Evolutionary conservation across 1,140 invertebrate species (phyloP).

Genomic region (Cydia amplana): DNA sequence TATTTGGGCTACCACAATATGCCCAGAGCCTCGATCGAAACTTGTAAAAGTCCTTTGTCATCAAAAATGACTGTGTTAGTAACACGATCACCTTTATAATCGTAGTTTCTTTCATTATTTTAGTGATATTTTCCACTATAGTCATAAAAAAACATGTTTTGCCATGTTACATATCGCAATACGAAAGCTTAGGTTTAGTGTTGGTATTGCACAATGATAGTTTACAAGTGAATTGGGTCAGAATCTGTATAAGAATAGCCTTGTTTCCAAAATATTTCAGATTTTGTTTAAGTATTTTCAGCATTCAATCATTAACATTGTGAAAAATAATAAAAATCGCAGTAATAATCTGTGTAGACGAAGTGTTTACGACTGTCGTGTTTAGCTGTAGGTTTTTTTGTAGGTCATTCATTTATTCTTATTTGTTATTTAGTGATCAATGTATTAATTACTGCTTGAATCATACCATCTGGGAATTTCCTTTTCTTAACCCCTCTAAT

Average conservation of each 20-base stretch:
- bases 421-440: neutral
- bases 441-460: neutral
- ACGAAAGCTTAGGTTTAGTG: neutral
- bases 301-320: neutral
- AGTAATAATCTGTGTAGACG: neutral
- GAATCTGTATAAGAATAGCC: conserved; percentile 18
- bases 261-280: conserved; percentile 1
- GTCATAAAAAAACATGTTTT: conserved; percentile 10
- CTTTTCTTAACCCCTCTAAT: neutral
- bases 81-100: neutral
- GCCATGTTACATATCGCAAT: conserved; percentile 14
- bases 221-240: conserved; percentile 27
- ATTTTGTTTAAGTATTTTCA: neutral
- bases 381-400: neutral
- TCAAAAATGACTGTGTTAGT: conserved; percentile 8
- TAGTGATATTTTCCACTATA: neutral
- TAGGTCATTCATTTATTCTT: neutral
- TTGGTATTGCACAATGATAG: conserved; percentile 1
- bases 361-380: neutral
- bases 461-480: neutral
- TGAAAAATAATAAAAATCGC: neutral
- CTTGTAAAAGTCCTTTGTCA: conserved; percentile 5
- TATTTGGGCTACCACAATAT: conserved; percentile 20
- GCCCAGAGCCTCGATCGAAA: conserved; percentile 23
- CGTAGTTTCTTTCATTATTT: conserved; percentile 10